Conservation (phyloP, 2,113 vertebrate species). For the Phrynocephalus versicolor region DNA sequence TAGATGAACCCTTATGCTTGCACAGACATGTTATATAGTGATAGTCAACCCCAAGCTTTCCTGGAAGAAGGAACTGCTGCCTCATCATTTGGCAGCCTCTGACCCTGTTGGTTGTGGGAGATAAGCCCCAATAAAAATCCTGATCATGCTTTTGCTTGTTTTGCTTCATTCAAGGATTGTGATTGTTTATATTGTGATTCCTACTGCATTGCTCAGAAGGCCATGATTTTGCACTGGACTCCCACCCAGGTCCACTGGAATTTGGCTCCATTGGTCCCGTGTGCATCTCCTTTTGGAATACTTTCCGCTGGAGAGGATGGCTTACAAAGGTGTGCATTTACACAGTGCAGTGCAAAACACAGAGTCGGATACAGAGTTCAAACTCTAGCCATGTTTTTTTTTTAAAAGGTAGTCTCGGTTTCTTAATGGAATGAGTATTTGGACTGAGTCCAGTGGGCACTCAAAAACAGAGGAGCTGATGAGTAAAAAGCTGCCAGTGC, state of each 20-base stretch:
- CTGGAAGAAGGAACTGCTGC: not conserved
- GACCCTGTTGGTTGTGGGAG: not conserved
- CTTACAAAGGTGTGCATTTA: not conserved
- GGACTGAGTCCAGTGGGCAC: not conserved
- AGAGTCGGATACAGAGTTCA: not conserved
- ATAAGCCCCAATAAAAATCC: not conserved
- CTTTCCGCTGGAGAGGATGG: not conserved
- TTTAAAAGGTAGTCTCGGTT: not conserved
- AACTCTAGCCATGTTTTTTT: not conserved
- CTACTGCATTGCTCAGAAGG: not conserved
- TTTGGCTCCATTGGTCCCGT: not conserved
- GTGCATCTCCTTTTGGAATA: not conserved
- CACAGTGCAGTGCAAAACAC: not conserved
- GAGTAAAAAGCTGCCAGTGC: too few species aligned
- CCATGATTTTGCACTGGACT: not conserved
- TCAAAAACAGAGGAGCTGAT: not conserved
- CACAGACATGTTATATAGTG: not conserved
- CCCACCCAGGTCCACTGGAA: not conserved
- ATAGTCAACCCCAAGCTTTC: not conserved
- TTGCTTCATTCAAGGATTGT: not conserved
- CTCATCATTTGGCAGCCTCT: not conserved
- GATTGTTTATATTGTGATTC: not conserved
- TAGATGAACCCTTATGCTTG: too few species aligned
- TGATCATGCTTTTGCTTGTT: not conserved
- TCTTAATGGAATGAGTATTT: not conserved